phyloP scores from a whole-genome alignment of 2,888 invertebrate genomes.

The Carterocephalus palaemon region DNA sequence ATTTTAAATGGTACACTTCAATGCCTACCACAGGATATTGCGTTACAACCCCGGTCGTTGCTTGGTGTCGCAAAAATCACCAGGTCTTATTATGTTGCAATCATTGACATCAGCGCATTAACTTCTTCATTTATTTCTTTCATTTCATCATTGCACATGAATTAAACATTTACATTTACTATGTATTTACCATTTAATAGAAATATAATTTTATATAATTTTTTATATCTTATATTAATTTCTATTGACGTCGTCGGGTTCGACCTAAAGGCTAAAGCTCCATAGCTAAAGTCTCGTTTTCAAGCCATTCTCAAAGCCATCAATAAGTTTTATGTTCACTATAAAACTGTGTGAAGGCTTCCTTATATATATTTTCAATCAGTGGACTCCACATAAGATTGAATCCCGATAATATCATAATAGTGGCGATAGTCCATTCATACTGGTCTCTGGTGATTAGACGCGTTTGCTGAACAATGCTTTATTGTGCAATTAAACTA shows the following conservation, averaged over 20 bases:
- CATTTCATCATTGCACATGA: too few species aligned
- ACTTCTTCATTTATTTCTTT: too few species aligned
- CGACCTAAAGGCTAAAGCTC: too few species aligned
- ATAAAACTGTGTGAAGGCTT: constrained; percentile 40
- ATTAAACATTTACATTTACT: too few species aligned
- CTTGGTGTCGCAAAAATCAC: constrained; percentile 19
- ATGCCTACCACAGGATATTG: constrained; percentile 16
- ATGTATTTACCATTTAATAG: too few species aligned
- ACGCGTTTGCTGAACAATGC: constrained; percentile 62
- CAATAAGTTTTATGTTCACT: constrained; percentile 44
- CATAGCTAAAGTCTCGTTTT: neutral
- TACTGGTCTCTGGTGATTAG: constrained; percentile 41
- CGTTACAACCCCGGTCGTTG: constrained; percentile 17
- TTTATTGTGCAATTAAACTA: constrained; percentile 71
- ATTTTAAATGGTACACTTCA: constrained; percentile 21
- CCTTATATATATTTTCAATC: constrained; percentile 49
- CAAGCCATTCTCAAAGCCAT: constrained; percentile 24
- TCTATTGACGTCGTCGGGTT: too few species aligned
- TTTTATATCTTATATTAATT: too few species aligned
- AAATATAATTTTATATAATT: too few species aligned
- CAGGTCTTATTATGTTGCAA: constrained; percentile 14
- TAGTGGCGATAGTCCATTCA: constrained; percentile 61
- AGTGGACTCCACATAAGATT: constrained; percentile 39
- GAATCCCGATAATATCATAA: constrained; percentile 48
- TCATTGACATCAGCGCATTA: too few species aligned